A percentile compares a stretch with the other conserved stretches of the same genome.
Evolutionary conservation across 2,888 invertebrate species (phyloP).

Genomic region (Dorcus hopei): DNA sequence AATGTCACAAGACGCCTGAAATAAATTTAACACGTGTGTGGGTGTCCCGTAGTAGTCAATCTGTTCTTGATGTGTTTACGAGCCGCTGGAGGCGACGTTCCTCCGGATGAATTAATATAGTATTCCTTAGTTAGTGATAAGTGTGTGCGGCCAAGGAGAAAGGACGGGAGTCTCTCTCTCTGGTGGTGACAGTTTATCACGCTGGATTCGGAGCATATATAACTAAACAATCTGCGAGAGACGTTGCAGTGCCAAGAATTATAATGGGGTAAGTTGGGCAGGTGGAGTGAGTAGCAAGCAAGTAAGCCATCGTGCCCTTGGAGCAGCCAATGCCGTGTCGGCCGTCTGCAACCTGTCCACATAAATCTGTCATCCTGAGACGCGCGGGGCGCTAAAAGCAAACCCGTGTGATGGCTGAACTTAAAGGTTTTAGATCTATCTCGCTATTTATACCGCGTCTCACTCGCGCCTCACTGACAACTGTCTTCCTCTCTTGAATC

Average conservation of each 20-base stretch:
- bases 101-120: slow-evolving; percentile 1
- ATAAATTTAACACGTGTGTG: slow-evolving; percentile 29
- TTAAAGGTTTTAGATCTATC: slow-evolving; percentile 40
- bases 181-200: slow-evolving; percentile 50
- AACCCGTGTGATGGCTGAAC: slow-evolving; percentile 43
- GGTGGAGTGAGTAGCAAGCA: slow-evolving; percentile 24
- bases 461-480: slow-evolving; percentile 25
- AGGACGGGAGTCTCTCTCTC: slow-evolving; percentile 22
- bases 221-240: slow-evolving; percentile 45
- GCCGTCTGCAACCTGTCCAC: slow-evolving; percentile 51
- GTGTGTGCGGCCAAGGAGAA: slow-evolving; percentile 25
- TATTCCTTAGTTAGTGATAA: slow-evolving; percentile 12
- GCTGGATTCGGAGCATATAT: slow-evolving; percentile 43
- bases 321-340: slow-evolving; percentile 38
- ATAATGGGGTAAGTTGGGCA: slow-evolving; percentile 34
- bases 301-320: slow-evolving; percentile 27
- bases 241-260: slow-evolving; percentile 42
- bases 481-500: slow-evolving; percentile 21
- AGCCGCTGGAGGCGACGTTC: slow-evolving; percentile 24
- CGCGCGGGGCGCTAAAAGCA: slow-evolving; percentile 45
- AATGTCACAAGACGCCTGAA: slow-evolving; percentile 34
- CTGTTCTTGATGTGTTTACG: slow-evolving; percentile 29
- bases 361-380: slow-evolving; percentile 51
- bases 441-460: slow-evolving; percentile 30
- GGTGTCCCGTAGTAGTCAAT: slow-evolving; percentile 25